Evolutionary conservation across 2,797 vertebrate genomes (phyloP).

Genomic region (Argya squamiceps): DNA sequence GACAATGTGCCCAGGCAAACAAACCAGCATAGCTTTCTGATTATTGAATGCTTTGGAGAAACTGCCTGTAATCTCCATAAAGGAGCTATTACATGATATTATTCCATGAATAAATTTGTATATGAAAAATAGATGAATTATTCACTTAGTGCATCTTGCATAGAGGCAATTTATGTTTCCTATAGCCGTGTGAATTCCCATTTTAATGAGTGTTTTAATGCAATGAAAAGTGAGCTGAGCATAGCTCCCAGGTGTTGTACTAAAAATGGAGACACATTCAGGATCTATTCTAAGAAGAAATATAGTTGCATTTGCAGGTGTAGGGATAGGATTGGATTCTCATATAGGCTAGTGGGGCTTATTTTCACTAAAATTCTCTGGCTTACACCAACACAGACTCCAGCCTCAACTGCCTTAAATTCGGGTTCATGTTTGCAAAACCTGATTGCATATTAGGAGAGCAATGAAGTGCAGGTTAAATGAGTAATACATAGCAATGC

Average conservation of each 20-base stretch:
- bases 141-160: conserved; percentile 17
- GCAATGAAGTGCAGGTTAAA: conserved; percentile 63
- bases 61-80: not conserved
- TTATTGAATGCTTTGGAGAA: not conserved
- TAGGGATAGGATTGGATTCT: not conserved
- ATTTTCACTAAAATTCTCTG: not conserved
- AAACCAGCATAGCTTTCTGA: not conserved
- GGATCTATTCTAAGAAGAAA: not conserved
- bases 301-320: not conserved
- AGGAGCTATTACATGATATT: conserved; percentile 9
- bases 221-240: not conserved
- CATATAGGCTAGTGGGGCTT: not conserved
- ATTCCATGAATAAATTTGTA: conserved; percentile 34
- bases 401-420: not conserved
- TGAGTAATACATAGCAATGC: conserved; percentile 55
- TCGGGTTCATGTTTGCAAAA: conserved; percentile 22
- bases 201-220: conserved; percentile 39
- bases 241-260: conserved; percentile 14
- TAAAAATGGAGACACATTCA: conserved; percentile 10
- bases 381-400: not conserved
- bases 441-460: conserved; percentile 25
- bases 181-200: not conserved
- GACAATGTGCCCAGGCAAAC: not conserved
- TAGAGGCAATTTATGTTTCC: not conserved
- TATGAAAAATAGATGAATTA: conserved; percentile 40